Evolutionary conservation across 2,888 invertebrate species (phyloP).

Genomic region (Drosophila falleni): DNA sequence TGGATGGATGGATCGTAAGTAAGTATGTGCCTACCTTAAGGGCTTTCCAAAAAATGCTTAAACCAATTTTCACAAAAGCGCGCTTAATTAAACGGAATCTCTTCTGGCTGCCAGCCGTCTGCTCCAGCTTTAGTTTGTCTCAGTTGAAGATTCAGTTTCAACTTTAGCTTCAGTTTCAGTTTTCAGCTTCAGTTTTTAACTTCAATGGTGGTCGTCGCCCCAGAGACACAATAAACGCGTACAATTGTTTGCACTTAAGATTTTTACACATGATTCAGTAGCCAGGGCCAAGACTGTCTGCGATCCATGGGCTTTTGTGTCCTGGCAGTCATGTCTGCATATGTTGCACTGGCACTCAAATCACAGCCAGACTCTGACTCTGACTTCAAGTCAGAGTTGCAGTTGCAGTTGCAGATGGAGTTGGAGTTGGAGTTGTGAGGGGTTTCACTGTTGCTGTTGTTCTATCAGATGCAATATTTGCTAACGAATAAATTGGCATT

Average conservation of each 20-base stretch:
- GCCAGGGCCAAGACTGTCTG: slow-evolving; percentile 46
- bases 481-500: slow-evolving; percentile 82
- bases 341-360: slow-evolving; percentile 76
- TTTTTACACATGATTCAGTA: slow-evolving; percentile 85
- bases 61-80: slow-evolving; percentile 75
- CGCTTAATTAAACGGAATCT: slow-evolving; percentile 80
- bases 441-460: slow-evolving; percentile 54
- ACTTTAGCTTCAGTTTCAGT: slow-evolving; percentile 51
- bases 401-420: slow-evolving; percentile 11
- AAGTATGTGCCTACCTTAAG: slow-evolving; percentile 64
- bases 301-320: slow-evolving; percentile 64
- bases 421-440: slow-evolving; percentile 22
- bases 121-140: slow-evolving; percentile 6
- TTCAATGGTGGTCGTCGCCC: slow-evolving; percentile 83
- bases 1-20: slow-evolving; percentile 3
- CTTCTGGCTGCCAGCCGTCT: slow-evolving; percentile 45
- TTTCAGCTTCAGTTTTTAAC: slow-evolving; percentile 50
- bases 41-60: slow-evolving; percentile 78
- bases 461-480: slow-evolving; percentile 82
- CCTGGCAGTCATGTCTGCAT: slow-evolving; percentile 81
- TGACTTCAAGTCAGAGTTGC: slow-evolving; percentile 12
- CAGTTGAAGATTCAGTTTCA: slow-evolving; percentile 8
- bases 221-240: slow-evolving; percentile 84
- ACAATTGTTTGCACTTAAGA: slow-evolving; percentile 86
- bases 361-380: slow-evolving; percentile 39